Percentiles rank a stretch among this genome's conserved stretches.
Evolutionary conservation across 2,113 vertebrate species (phyloP).

Genomic region (Rhabdomys dilectus): DNA sequence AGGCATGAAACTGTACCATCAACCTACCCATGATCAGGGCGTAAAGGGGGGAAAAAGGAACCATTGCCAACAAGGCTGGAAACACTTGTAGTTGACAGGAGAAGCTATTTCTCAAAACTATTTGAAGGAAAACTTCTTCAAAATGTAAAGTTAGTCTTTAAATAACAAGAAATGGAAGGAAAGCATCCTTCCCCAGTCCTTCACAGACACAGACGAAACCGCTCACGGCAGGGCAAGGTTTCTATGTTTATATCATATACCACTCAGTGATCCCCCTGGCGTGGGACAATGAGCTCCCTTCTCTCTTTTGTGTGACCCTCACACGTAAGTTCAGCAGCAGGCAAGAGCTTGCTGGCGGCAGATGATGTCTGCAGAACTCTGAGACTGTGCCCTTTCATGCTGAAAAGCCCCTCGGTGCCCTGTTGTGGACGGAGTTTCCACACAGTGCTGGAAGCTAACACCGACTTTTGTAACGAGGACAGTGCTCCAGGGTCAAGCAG

Average conservation of each 20-base stretch:
- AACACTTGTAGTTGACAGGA: conserved; percentile 68
- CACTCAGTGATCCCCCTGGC: conserved; percentile 60
- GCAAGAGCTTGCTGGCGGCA: conserved; percentile 75
- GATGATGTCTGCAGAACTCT: conserved; percentile 56
- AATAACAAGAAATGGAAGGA: conserved; percentile 69
- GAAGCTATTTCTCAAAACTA: conserved; percentile 70
- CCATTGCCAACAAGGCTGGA: conserved; percentile 56
- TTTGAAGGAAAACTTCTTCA: conserved; percentile 70
- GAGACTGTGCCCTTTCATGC: conserved; percentile 66
- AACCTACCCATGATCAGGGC: conserved; percentile 55
- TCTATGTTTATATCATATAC: conserved; percentile 40
- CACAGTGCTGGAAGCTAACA: conserved; percentile 50
- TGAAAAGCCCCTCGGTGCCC: background rate
- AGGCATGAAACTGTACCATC: conserved; percentile 79
- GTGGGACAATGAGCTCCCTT: conserved; percentile 65
- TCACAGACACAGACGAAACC: conserved; percentile 69
- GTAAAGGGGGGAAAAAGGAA: conserved; percentile 32
- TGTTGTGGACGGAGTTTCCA: conserved; percentile 66
- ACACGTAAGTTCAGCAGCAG: conserved; percentile 64
- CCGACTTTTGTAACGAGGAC: conserved; percentile 54
- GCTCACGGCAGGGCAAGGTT: conserved; percentile 23
- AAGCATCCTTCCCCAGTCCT: conserved; percentile 51
- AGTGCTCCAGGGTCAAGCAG: conserved; percentile 24
- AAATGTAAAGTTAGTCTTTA: conserved; percentile 65
- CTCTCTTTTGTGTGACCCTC: conserved; percentile 72